Evolutionary conservation across 2,888 invertebrate genomes (phyloP).

Genomic region (Lamellibrachia columna): DNA sequence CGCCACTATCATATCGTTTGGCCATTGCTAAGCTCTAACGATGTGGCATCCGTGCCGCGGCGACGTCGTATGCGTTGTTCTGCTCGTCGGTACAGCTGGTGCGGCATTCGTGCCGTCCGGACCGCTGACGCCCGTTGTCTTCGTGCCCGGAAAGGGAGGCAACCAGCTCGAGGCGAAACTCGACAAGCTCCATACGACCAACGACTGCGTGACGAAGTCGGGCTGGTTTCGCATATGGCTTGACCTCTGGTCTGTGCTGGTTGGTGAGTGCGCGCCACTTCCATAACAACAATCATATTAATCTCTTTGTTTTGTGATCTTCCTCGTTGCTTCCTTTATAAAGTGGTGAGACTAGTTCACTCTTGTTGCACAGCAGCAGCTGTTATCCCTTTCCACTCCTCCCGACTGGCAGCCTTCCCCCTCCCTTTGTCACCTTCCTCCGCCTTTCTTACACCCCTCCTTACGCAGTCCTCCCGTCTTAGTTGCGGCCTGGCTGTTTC

Average conservation of each 20-base stretch:
- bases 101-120: constrained; percentile 9
- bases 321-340: neutral
- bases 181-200: neutral
- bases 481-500: no score
- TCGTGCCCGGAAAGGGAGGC: constrained; percentile 35
- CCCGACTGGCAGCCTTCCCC: no score
- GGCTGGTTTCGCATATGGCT: constrained; percentile 36
- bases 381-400: no score
- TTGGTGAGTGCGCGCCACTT: neutral
- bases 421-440: no score
- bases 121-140: constrained; percentile 27
- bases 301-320: neutral
- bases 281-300: neutral
- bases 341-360: neutral
- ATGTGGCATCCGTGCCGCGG: neutral
- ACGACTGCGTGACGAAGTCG: neutral
- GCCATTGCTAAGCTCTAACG: neutral
- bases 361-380: no score
- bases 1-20: neutral
- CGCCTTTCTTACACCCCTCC: no score
- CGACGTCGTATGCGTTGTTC: neutral
- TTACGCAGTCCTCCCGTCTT: no score
- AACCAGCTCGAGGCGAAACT: constrained; percentile 35
- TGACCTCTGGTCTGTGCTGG: constrained; percentile 31
- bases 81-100: neutral